Conservation (phyloP, 1,140 invertebrate genomes). For the Pachypeltis micranthus region DNA sequence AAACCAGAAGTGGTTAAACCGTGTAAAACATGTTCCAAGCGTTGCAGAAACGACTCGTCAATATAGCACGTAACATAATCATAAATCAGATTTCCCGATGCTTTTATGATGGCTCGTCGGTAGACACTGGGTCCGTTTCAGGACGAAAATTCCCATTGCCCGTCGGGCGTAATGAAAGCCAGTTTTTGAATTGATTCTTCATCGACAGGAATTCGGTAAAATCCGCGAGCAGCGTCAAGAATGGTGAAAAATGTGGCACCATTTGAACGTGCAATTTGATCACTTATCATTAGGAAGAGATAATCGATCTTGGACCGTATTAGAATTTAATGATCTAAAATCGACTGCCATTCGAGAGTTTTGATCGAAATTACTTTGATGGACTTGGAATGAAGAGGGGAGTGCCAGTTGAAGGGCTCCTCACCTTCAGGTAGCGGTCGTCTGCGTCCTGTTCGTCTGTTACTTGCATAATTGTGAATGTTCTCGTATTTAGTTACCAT, state of each 20-base stretch:
- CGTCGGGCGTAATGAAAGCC: not conserved
- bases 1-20: not conserved
- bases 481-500: no score
- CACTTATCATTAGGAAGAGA: no score
- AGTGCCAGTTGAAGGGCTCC: not conserved
- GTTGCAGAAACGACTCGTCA: not conserved
- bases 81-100: not conserved
- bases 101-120: not conserved
- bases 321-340: not conserved
- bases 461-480: no score
- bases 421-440: no score
- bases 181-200: not conserved
- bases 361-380: no score
- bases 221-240: not conserved
- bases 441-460: no score
- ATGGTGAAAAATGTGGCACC: not conserved
- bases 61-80: not conserved
- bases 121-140: not conserved
- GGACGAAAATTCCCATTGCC: not conserved
- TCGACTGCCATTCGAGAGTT: not conserved
- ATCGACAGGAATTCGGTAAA: not conserved
- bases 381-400: not conserved
- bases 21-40: not conserved
- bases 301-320: not conserved
- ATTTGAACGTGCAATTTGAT: no score